Evolutionary conservation across 2,888 invertebrate species (phyloP).

Genomic region (Phyllotreta cruciferae): DNA sequence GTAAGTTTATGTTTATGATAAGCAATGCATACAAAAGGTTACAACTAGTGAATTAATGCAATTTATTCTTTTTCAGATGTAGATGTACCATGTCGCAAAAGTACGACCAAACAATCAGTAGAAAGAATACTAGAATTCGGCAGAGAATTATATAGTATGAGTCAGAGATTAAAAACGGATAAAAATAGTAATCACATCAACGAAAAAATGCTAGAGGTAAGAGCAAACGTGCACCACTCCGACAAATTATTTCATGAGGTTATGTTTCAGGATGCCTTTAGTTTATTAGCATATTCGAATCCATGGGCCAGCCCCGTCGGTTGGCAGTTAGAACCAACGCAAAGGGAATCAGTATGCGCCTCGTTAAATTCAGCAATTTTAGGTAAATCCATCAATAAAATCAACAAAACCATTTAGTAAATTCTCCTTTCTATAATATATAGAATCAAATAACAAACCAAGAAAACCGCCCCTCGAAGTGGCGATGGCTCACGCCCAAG

Average conservation of each 20-base stretch:
- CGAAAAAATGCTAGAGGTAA: conserved; percentile 91
- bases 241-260: background rate
- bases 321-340: conserved; percentile 93
- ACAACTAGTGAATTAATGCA: background rate
- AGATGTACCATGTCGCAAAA: conserved; percentile 59
- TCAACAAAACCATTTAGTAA: background rate
- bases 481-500: conserved; percentile 88
- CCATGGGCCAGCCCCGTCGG: conserved; percentile 97
- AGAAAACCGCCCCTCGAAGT: conserved; percentile 92
- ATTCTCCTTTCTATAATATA: conserved; percentile 29
- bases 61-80: conserved; percentile 58
- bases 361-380: conserved; percentile 97
- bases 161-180: conserved; percentile 81
- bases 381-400: conserved; percentile 73
- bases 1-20: conserved; percentile 3
- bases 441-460: conserved; percentile 90
- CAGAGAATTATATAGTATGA: conserved; percentile 90
- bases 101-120: conserved; percentile 77
- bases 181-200: conserved; percentile 81
- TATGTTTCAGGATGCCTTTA: conserved; percentile 89
- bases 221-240: background rate
- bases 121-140: conserved; percentile 96
- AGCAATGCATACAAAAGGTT: background rate
- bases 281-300: conserved; percentile 95
- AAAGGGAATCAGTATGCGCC: conserved; percentile 93